Evolutionary conservation across 2,797 vertebrate genomes (phyloP), one percentile per base, ranked within the genome.

Genomic region (Chiroxiphia lanceolata): DNA sequence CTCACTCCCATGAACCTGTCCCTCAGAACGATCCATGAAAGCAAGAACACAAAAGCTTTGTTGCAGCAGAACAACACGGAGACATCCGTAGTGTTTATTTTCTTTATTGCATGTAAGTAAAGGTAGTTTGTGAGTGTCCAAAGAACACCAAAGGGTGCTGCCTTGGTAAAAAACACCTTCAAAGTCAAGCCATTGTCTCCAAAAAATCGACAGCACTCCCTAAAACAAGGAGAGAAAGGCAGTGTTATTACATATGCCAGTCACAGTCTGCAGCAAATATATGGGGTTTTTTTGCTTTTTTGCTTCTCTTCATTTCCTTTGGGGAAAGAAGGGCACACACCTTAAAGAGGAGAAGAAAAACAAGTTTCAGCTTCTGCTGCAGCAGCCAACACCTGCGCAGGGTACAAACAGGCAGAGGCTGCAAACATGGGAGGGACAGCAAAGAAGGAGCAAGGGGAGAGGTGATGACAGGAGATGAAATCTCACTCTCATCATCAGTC

Each of bases 121-220:
- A 99, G 98, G 98, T 99, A 99, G 98, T 99, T 99, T 97, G 99
- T 99, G 97, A 99, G 99, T 96, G 99, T 99, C 99, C 99, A 99
- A 97, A 99, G 98, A 96, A 99, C 98, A 96, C 99, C 99, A 85
- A 99, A 99, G 22, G 99, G 99, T 83, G 99, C 99, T 79, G 99
- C 98, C 97, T 98, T 99, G 97, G 98, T 99, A 97, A 99, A 98
- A 97, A 99, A 99, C 94, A 99, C 98, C 98, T 98, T 99, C 96
- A 98, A 96, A 75, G 99, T 99, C 98, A 99, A 98, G 90, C 99
- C 99, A 60, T 98, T 99, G 51, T 99, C 99, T 97, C 99, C 99
- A 88, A 99, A 99, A 98, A 99, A 99, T 87, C 98, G 98, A 96
- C 98, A 99, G 97, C 99, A 99, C 97, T 99, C 99, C 98, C 99